A percentile compares a stretch with the other conserved stretches of the same genome.
These are phyloP conservation scores for Clanis bilineata DNA, from an alignment of 2,888 invertebrate genomes.

Conservation along the genomic window DNA sequence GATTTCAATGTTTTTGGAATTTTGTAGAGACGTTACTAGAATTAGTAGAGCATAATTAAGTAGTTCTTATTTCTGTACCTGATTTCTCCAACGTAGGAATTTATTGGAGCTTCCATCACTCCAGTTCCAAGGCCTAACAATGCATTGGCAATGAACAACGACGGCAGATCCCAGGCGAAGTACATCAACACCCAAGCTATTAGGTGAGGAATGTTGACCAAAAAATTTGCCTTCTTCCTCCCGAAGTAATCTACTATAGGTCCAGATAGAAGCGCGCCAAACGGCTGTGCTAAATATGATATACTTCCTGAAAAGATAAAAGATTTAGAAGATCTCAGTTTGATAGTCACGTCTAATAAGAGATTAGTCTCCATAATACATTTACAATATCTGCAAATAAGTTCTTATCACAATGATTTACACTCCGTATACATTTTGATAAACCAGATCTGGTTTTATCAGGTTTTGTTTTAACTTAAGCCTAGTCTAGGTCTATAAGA, in stretches of 20 bases:
- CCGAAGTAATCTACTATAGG: slow-evolving; percentile 80
- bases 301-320: slow-evolving; percentile 71
- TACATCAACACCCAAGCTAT: slow-evolving; percentile 80
- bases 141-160: slow-evolving; percentile 73
- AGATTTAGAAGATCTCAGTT: not conserved
- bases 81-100: slow-evolving; percentile 82
- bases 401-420: not conserved
- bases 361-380: not conserved
- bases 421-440: not conserved
- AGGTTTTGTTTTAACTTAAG: not conserved
- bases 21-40: too few species aligned
- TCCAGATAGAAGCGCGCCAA: slow-evolving; percentile 80
- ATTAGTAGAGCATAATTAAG: not conserved
- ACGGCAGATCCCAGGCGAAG: slow-evolving; percentile 66
- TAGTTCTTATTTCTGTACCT: slow-evolving; percentile 48
- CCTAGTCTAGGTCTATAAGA: too few species aligned
- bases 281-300: slow-evolving; percentile 78
- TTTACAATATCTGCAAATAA: not conserved
- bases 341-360: not conserved
- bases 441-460: not conserved
- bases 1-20: too few species aligned
- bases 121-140: slow-evolving; percentile 81
- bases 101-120: slow-evolving; percentile 83
- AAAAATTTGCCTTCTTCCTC: slow-evolving; percentile 76
- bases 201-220: slow-evolving; percentile 80